Evolutionary conservation across 30 jellyfish, hydroid and myxozoan genomes (phyloP), one percentile per base, ranked within the genome.

Genomic region (Catostylus mosaicus): DNA sequence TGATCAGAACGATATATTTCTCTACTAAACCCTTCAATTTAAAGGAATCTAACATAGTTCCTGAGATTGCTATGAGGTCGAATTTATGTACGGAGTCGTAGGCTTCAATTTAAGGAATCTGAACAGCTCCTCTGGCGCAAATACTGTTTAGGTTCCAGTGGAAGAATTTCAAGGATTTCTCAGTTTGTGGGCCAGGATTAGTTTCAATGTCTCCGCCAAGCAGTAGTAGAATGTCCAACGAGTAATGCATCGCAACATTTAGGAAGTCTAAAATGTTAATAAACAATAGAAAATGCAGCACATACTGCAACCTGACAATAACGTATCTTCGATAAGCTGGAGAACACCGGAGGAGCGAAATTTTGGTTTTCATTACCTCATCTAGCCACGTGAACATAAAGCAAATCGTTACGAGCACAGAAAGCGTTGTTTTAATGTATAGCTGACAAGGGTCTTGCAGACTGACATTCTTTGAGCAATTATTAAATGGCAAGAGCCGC

Each of bases 1-100:
- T 70, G 70, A 37, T 70, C 83, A 70, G 24, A 31, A 24, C 70
- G 83, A 46, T 16, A 70, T 16, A 70, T 70, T 29, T 73, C 85
- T 18, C 45, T 73, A 52, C 85, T 73, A 35, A n/a, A 65, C 7
- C 78, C 78, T 22, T 65, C 78, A 8, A 65, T 65, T 3, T 65
- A 27, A 62, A n/a, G 24, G 23, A 4, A 62, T 65, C 24, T 65
- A 65, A n/a, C 78, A 65, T 65, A 62, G 78, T 6, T n/a, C 24
- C 78, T 19, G 83, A 70, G 26, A 70, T 37, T 29, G 43, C 69
- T 1, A 71, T 71, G 16, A 24, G 36, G 31, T 71, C 83, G 37
- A 19, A 5, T 0, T 36, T 22, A 16, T 33, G 9, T 2, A 46
- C 14, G 31, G 71, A 33, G 6, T 45, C 20, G 3, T 71, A 71